A percentile compares a stretch with the other conserved stretches of the same genome.
Conservation (phyloP, 2,888 invertebrate genomes). For the Tachina grossa region DNA sequence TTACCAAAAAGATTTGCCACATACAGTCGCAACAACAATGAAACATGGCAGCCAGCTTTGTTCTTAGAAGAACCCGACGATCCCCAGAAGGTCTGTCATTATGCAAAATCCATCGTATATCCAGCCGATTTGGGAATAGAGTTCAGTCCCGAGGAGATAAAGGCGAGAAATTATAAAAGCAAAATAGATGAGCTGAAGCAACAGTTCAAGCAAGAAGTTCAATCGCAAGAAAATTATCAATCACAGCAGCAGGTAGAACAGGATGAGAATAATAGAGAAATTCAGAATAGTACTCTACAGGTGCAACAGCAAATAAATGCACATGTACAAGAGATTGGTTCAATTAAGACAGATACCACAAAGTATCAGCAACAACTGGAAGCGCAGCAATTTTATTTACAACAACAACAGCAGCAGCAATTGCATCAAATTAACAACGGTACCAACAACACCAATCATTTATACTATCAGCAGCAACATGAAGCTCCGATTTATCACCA, state of each 20-base stretch:
- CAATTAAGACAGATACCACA: conserved; percentile 50
- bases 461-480: conserved; percentile 58
- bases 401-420: conserved; percentile 63
- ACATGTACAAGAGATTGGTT: conserved; percentile 69
- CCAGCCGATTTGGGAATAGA: conserved; percentile 80
- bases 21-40: conserved; percentile 80
- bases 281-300: conserved; percentile 30
- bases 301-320: conserved; percentile 53
- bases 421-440: conserved; percentile 54
- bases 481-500: conserved; percentile 65
- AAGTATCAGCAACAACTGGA: conserved; percentile 37
- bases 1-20: conserved; percentile 80
- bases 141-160: conserved; percentile 82
- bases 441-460: conserved; percentile 58
- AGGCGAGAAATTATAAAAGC: conserved; percentile 77
- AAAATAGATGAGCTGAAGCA: conserved; percentile 68
- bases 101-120: conserved; percentile 81
- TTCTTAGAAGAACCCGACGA: conserved; percentile 82
- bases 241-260: conserved; percentile 54
- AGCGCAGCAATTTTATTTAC: conserved; percentile 63
- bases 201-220: conserved; percentile 12
- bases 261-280: conserved; percentile 33
- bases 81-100: conserved; percentile 80
- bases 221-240: conserved; percentile 36
- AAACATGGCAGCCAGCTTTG: conserved; percentile 82